Percentiles rank a stretch among this genome's conserved stretches.
phyloP scores from a whole-genome alignment of 1,140 invertebrate genomes.

The Calephelis nemesis region DNA sequence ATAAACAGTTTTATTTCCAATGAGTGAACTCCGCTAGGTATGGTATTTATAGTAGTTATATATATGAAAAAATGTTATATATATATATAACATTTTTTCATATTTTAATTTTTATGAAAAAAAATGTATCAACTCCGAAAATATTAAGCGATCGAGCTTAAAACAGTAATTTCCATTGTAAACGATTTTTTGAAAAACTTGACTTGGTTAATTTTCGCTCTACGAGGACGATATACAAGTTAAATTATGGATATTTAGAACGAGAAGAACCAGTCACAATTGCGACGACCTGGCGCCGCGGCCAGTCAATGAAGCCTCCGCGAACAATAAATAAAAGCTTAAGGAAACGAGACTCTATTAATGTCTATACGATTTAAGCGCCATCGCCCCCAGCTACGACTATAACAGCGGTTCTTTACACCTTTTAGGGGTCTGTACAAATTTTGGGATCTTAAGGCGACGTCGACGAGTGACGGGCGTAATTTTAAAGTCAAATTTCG shows the following conservation, averaged over 20 bases:
- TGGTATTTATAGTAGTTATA: no score
- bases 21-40: no score
- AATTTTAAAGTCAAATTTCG: no score
- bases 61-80: no score
- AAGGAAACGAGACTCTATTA: slow-evolving; percentile 53
- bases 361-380: slow-evolving; percentile 36
- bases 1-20: no score
- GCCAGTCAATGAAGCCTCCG: slow-evolving; percentile 60
- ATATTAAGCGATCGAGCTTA: no score
- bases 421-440: neutral
- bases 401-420: slow-evolving; percentile 17
- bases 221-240: slow-evolving; percentile 20
- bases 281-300: slow-evolving; percentile 63
- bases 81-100: no score
- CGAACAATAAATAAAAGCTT: slow-evolving; percentile 62
- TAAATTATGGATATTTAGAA: slow-evolving; percentile 66
- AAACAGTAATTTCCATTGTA: no score
- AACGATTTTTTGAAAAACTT: no score
- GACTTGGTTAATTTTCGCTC: no score
- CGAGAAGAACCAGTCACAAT: slow-evolving; percentile 70
- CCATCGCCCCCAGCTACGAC: slow-evolving; percentile 22
- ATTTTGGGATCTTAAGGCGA: neutral
- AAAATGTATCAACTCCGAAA: no score
- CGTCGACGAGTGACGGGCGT: neutral
- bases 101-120: no score